phyloP scores from a whole-genome alignment of 2,797 vertebrate species.

The Spinus pinus region DNA sequence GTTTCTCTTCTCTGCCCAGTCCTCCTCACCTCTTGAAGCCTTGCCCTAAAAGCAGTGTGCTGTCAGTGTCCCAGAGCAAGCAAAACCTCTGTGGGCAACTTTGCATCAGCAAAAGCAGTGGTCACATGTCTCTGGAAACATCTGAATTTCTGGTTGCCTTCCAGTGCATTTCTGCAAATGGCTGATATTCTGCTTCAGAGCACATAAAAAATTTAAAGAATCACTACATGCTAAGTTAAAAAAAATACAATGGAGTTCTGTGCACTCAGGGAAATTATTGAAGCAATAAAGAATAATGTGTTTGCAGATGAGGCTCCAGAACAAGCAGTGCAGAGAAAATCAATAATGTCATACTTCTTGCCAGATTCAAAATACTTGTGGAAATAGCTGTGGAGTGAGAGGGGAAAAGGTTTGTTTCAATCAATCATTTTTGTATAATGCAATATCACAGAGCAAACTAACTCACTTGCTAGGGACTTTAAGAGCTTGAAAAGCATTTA shows the following conservation, averaged over 20 bases:
- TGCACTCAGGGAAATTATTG: slow-evolving; percentile 76
- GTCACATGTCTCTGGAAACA: not conserved
- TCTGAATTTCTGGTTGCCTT: slow-evolving; percentile 36
- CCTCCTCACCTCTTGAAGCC: not conserved
- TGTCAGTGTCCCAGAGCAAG: not conserved
- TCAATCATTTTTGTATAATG: slow-evolving; percentile 54
- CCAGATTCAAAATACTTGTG: slow-evolving; percentile 71
- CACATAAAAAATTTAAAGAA: slow-evolving; percentile 77
- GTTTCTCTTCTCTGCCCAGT: not conserved
- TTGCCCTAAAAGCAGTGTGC: not conserved
- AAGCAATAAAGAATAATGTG: slow-evolving; percentile 78
- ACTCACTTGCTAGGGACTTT: slow-evolving; percentile 60
- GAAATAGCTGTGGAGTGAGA: slow-evolving; percentile 64
- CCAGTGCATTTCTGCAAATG: slow-evolving; percentile 40
- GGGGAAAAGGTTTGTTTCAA: slow-evolving; percentile 38
- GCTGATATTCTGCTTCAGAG: slow-evolving; percentile 56
- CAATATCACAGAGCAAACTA: slow-evolving; percentile 43
- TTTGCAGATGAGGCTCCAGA: slow-evolving; percentile 75
- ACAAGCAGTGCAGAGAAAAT: slow-evolving; percentile 67
- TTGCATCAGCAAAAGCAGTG: not conserved
- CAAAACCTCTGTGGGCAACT: not conserved
- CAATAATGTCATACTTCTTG: slow-evolving; percentile 74
- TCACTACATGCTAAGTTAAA: slow-evolving; percentile 67
- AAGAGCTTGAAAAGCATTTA: slow-evolving; percentile 70
- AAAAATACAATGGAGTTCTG: slow-evolving; percentile 62